Evolutionary conservation across 2,113 vertebrate genomes (phyloP).

Genomic region (Psophia crepitans): DNA sequence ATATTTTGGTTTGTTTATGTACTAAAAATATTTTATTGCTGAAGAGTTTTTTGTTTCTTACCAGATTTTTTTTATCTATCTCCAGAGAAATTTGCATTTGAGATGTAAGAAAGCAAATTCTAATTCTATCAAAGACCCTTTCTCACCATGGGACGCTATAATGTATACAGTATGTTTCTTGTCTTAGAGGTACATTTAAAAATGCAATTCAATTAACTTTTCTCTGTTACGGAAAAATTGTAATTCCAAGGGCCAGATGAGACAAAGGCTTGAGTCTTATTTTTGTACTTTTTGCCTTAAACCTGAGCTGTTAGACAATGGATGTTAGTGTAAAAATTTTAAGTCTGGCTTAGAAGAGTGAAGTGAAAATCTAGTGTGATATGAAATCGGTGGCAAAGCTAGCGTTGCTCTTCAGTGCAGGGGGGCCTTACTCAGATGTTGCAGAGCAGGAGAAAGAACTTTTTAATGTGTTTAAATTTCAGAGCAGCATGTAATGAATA

Average conservation of each 20-base stretch:
- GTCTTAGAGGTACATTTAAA: conserved; percentile 11
- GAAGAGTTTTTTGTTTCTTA: conserved; percentile 12
- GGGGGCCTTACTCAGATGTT: background rate
- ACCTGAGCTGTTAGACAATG: background rate
- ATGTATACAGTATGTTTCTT: background rate
- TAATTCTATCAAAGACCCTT: conserved; percentile 32
- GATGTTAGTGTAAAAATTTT: background rate
- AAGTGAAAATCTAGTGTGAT: background rate
- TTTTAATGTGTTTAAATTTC: background rate
- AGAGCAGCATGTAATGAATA: background rate
- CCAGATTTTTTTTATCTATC: conserved; percentile 1
- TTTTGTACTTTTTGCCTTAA: background rate
- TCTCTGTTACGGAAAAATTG: background rate
- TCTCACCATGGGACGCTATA: background rate
- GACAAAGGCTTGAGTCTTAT: background rate
- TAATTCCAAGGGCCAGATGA: background rate
- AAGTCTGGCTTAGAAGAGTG: background rate
- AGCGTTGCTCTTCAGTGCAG: background rate
- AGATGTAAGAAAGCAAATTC: conserved; percentile 14
- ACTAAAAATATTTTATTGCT: conserved; percentile 51
- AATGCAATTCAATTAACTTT: background rate
- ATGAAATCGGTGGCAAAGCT: background rate
- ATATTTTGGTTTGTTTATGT: conserved; percentile 49
- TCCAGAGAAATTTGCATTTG: conserved; percentile 41
- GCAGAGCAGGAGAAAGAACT: background rate